phyloP scores from a whole-genome alignment of 2,888 invertebrate genomes.

The Megalurothrips usitatus region DNA sequence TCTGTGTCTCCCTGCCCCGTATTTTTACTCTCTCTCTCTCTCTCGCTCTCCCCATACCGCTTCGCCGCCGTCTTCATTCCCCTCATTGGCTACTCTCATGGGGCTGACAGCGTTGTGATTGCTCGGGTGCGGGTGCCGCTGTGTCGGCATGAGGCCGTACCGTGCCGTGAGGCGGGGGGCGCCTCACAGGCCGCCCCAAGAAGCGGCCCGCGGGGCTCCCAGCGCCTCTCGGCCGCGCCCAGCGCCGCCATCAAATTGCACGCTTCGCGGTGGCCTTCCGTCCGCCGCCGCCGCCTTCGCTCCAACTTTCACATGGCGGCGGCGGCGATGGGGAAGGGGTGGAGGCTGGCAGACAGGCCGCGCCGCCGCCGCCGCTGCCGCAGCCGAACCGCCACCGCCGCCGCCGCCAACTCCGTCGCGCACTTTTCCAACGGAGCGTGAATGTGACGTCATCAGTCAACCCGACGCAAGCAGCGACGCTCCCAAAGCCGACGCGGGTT shows the following conservation, averaged over 20 bases:
- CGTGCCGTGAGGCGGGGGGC: too few species aligned
- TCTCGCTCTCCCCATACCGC: background rate
- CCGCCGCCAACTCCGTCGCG: background rate
- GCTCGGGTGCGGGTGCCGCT: too few species aligned
- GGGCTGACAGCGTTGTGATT: too few species aligned
- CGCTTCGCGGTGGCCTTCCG: background rate
- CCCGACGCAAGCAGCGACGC: background rate
- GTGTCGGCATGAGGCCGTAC: too few species aligned
- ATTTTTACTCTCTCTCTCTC: background rate
- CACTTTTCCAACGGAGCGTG: constrained; percentile 21
- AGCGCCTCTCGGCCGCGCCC: too few species aligned
- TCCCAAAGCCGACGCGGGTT: background rate
- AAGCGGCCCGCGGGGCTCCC: background rate
- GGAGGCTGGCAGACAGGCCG: background rate
- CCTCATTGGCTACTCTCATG: background rate
- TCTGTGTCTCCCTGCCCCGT: background rate
- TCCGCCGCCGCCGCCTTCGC: background rate
- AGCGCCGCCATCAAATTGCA: background rate
- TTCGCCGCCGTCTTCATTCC: background rate
- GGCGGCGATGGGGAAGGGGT: background rate
- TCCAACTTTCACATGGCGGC: constrained; percentile 5
- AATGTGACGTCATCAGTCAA: constrained; percentile 24
- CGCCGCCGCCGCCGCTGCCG: too few species aligned
- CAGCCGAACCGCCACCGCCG: too few species aligned
- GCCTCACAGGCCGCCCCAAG: background rate